Evolutionary conservation across 2,888 invertebrate genomes (phyloP), one percentile per base, ranked within the genome.

Genomic region (Drosophila ustulata): DNA sequence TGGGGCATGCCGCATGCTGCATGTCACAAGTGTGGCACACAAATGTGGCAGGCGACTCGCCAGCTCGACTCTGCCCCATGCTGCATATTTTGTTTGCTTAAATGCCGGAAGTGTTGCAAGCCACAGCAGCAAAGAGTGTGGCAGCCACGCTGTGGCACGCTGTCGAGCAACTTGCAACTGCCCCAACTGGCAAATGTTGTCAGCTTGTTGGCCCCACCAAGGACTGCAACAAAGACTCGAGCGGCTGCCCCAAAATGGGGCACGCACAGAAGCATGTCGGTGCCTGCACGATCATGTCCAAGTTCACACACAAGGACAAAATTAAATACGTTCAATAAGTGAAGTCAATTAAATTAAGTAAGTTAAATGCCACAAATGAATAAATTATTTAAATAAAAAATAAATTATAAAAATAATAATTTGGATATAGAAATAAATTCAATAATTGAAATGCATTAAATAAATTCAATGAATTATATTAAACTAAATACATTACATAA

Each of bases 81-180:
- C 57, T 46, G 41, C 88, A 82, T 87, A 83, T 84, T 87, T 87
- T 83, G 86, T 85, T 88, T 88, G 84, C 86, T 80, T 86, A 88
- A 85, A 83, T 86, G 84, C 84, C 84, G 84, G 84, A 85, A 85
- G 84, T 85, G 88, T 82, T 78, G 83, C 80, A 65, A 66, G 73
- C 70, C 75, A 73, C 74, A 74, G 53, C 61, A 37, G 53, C 46
- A 66, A 34, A 11, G 34, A 34, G 11, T 26, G 39, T 6, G 50
- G 41, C 52, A 46, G 37, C 37, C 9, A 43, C 51, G 26, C 11
- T 39, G 58, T 4, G 49, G 57, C 23, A 58, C 18, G 51, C 18
- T 41, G 13, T 26, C 6, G 28, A 28, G 28, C 13, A 18, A 39
- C 39, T 39, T 39, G 46, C 58, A 39, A 68, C 70, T 64, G 13